A percentile compares a stretch with the other conserved stretches of the same genome.
Conservation (phyloP, 2,797 vertebrate species). For the Artibeus lituratus region DNA sequence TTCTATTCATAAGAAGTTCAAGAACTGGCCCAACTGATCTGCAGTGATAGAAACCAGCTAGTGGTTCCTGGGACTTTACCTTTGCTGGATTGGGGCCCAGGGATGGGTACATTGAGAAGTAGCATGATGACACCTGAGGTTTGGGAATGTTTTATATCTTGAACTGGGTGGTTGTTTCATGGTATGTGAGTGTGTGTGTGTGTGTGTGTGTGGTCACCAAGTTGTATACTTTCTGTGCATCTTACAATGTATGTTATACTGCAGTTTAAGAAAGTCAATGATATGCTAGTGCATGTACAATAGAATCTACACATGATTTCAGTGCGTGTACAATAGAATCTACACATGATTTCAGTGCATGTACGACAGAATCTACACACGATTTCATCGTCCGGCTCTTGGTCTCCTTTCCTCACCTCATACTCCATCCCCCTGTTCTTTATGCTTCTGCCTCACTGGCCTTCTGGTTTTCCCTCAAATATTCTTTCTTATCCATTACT, state of each 20-base stretch:
- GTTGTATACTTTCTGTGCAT: neutral
- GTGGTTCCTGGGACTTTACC: neutral
- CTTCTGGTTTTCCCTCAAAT: neutral
- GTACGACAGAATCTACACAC: neutral
- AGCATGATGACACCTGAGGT: neutral
- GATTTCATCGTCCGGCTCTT: neutral
- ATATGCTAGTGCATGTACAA: neutral
- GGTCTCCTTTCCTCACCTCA: neutral
- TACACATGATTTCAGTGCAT: too few relatives aligned
- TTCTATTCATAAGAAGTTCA: neutral
- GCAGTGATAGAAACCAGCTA: neutral
- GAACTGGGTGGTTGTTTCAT: neutral
- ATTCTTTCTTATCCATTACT: neutral
- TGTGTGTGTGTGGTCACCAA: neutral
- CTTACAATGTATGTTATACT: neutral
- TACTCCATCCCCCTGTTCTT: neutral
- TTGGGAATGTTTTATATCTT: neutral
- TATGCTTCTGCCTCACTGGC: neutral
- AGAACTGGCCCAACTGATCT: neutral
- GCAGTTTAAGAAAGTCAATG: neutral
- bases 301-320: too few relatives aligned
- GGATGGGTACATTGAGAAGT: neutral
- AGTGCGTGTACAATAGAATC: too few relatives aligned
- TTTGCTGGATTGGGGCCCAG: neutral
- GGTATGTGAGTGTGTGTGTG: too few relatives aligned